These are phyloP conservation scores for Actinia equina DNA, from an alignment of 64 coral and sea anemone genomes.

Conservation along the genomic window DNA sequence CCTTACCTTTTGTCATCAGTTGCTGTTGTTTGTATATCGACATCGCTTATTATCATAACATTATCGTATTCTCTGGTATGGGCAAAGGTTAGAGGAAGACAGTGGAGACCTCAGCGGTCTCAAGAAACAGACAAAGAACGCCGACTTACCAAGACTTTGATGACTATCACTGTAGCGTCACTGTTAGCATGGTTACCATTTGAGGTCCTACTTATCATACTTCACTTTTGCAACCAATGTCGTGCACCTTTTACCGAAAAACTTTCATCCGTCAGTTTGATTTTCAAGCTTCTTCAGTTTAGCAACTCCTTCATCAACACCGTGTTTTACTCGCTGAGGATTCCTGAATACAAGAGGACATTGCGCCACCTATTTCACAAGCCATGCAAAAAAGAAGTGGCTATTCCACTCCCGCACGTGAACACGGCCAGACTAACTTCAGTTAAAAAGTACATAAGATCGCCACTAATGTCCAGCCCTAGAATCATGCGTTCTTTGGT, in stretches of 20 bases:
- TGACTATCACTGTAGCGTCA: conserved; percentile 33
- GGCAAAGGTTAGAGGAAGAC: conserved; percentile 23
- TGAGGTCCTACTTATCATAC: conserved; percentile 38
- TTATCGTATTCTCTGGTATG: conserved; percentile 17
- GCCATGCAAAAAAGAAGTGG: neutral
- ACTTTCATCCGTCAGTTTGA: neutral
- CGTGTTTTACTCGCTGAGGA: conserved; percentile 38
- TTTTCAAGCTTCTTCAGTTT: conserved; percentile 52
- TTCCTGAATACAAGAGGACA: conserved; percentile 55
- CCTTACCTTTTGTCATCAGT: conserved; percentile 24
- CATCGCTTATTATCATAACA: conserved; percentile 1
- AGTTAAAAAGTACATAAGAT: neutral
- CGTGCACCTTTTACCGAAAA: neutral
- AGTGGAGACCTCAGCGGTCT: conserved; percentile 8
- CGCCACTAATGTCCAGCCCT: neutral
- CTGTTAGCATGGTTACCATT: conserved; percentile 50
- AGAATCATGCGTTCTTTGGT: neutral
- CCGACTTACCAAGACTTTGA: conserved; percentile 23
- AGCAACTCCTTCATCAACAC: conserved; percentile 62
- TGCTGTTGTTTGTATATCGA: conserved; percentile 30
- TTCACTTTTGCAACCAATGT: conserved; percentile 53
- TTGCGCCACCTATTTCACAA: neutral
- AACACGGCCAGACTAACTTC: neutral
- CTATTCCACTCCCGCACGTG: neutral
- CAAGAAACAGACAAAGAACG: conserved; percentile 39